These are phyloP conservation scores for Catharus fuscescens DNA, from an alignment of 2,113 vertebrate genomes.

Conservation along the genomic window DNA sequence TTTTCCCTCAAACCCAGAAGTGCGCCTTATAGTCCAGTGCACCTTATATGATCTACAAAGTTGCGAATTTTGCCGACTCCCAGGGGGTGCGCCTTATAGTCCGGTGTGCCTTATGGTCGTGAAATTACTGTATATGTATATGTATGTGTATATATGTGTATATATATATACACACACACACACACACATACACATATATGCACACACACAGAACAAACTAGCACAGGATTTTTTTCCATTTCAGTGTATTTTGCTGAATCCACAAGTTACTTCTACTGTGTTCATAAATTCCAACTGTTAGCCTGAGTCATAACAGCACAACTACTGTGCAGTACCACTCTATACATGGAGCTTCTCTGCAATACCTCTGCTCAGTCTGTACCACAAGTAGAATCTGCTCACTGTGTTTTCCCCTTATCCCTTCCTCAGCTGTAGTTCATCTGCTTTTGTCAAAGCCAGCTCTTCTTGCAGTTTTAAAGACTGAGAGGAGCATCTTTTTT, in stretches of 20 bases:
- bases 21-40: no score
- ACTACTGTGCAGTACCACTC: background rate
- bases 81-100: no score
- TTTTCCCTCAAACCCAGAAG: no score
- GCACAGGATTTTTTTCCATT: background rate
- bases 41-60: no score
- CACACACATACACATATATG: accelerated
- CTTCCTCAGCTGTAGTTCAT: background rate
- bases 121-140: background rate
- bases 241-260: background rate
- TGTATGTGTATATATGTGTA: background rate
- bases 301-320: background rate
- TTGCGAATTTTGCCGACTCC: no score
- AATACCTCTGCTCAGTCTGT: background rate
- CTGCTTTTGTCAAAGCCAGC: background rate
- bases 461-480: background rate
- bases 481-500: background rate
- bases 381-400: background rate
- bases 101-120: no score
- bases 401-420: background rate
- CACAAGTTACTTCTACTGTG: background rate
- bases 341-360: background rate
- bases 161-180: accelerated
- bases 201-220: accelerated
- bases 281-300: background rate